These are phyloP conservation scores for Drosophila pallidifrons DNA, from an alignment of 1,140 invertebrate genomes.

Conservation along the genomic window DNA sequence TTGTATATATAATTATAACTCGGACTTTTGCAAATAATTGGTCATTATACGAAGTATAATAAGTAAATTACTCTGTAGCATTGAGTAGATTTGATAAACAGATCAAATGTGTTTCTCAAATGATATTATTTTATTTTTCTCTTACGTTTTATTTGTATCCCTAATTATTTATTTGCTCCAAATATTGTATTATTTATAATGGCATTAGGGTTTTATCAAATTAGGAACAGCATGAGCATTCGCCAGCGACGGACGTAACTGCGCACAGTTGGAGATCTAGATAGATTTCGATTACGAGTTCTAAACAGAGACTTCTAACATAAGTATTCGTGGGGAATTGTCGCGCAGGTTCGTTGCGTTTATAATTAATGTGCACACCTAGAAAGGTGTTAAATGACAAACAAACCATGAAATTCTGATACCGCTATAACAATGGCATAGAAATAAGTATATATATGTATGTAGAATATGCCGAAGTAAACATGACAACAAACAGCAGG, in stretches of 20 bases:
- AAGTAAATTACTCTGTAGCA: too few relatives aligned
- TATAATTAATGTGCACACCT: constrained; percentile 73
- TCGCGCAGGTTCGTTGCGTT: constrained; percentile 67
- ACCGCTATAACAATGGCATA: constrained; percentile 43
- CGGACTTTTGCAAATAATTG: too few relatives aligned
- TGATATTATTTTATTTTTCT: background rate
- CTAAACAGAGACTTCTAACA: constrained; percentile 1
- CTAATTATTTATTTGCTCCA: background rate
- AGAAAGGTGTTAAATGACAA: constrained; percentile 83
- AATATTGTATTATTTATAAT: background rate
- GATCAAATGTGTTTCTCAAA: too few relatives aligned
- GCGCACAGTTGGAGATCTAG: constrained; percentile 55
- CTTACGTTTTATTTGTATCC: background rate
- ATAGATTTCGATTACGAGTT: constrained; percentile 23
- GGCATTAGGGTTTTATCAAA: constrained; percentile 37
- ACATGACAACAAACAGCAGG: constrained; percentile 51
- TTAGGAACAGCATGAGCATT: constrained; percentile 20
- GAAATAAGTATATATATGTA: constrained; percentile 17
- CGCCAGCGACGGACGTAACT: constrained; percentile 10
- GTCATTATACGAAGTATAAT: too few relatives aligned
- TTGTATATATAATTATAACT: background rate
- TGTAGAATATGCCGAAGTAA: constrained; percentile 43
- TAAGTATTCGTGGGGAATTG: constrained; percentile 9
- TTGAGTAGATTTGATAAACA: too few relatives aligned
- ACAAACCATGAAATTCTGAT: constrained; percentile 83